Evolutionary conservation across 2,113 vertebrate species (phyloP).

Genomic region (Urocolius indicus): DNA sequence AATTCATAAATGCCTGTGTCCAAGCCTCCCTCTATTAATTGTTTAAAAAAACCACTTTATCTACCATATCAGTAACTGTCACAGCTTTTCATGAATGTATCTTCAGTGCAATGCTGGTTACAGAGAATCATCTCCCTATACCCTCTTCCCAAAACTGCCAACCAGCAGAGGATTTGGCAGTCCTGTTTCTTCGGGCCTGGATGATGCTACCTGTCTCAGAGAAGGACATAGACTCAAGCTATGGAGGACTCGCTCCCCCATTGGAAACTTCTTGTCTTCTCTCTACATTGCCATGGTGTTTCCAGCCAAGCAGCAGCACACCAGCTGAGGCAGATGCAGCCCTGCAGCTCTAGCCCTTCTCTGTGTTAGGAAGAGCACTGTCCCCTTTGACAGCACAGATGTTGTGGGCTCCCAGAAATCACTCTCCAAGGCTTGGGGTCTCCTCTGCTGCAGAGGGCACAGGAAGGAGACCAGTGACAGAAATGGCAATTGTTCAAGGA

Average conservation of each 20-base stretch:
- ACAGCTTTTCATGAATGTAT: background rate
- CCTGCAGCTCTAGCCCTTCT: background rate
- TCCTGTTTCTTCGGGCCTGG: background rate
- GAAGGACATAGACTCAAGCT: background rate
- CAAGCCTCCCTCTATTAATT: background rate
- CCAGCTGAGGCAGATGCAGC: background rate
- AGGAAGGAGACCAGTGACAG: background rate
- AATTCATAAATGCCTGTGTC: background rate
- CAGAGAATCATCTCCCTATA: background rate
- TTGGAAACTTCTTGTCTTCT: background rate
- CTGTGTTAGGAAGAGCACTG: background rate
- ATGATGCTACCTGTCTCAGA: background rate
- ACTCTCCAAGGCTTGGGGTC: fast-evolving
- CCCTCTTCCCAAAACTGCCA: background rate
- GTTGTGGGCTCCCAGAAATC: background rate
- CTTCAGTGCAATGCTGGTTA: background rate
- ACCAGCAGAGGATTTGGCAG: background rate
- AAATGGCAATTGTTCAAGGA: slow-evolving; percentile 30
- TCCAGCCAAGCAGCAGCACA: background rate
- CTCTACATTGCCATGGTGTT: fast-evolving
- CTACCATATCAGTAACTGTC: background rate
- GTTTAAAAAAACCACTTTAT: background rate
- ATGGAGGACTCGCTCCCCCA: fast-evolving
- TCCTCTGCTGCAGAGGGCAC: background rate
- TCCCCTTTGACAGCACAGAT: background rate